Percentiles rank a stretch among this genome's conserved stretches.
Evolutionary conservation across 2,888 invertebrate genomes (phyloP).

Genomic region (Actias luna): DNA sequence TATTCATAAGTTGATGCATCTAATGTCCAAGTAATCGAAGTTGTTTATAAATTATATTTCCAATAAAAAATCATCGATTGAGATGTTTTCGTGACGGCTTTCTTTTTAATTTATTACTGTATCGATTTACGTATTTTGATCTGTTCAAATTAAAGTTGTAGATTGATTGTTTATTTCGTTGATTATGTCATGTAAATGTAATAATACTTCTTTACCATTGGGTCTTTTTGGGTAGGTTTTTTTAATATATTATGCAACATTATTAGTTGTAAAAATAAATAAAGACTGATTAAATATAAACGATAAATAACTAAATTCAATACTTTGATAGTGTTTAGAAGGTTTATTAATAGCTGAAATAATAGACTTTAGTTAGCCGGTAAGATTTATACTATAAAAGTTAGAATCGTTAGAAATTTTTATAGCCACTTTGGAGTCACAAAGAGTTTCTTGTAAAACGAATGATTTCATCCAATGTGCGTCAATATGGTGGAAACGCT

Average conservation of each 20-base stretch:
- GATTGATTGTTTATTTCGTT: not conserved
- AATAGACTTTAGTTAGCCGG: no score
- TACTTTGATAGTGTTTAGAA: no score
- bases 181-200: not conserved
- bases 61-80: constrained; percentile 14
- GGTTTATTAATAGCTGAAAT: no score
- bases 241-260: not conserved
- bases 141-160: not conserved
- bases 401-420: no score
- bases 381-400: no score
- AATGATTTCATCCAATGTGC: no score
- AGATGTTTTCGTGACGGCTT: not conserved
- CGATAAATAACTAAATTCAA: no score
- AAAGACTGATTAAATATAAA: not conserved
- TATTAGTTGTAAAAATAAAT: not conserved
- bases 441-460: no score
- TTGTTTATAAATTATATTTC: constrained; percentile 25
- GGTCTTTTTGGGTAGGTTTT: not conserved
- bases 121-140: not conserved
- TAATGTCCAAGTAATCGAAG: constrained; percentile 54
- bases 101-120: not conserved
- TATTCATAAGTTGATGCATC: constrained; percentile 40
- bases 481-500: no score
- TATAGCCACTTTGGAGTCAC: no score
- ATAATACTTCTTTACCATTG: not conserved